Conservation (phyloP, 2,113 vertebrate species). For the Aldabrachelys gigantea region DNA sequence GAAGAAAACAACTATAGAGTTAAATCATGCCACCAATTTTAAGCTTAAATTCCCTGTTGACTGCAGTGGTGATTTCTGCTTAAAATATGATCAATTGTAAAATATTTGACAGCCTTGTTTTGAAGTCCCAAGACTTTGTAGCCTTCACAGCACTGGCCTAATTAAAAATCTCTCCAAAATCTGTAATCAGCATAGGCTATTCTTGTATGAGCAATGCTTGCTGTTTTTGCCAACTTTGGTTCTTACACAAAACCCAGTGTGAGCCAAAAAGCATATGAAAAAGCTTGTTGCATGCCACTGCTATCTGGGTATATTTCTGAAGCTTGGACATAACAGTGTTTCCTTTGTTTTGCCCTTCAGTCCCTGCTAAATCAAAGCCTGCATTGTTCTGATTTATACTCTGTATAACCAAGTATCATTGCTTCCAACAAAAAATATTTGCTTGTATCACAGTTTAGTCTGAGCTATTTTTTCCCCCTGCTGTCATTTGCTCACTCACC, state of each 20-base stretch:
- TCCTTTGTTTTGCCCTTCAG: conserved; percentile 45
- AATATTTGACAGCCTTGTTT: conserved; percentile 47
- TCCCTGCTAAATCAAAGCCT: conserved; percentile 46
- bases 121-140: conserved; percentile 26
- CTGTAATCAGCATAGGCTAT: conserved; percentile 57
- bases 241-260: conserved; percentile 11
- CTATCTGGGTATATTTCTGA: conserved; percentile 38
- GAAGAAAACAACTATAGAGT: conserved; percentile 17
- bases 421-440: conserved; percentile 37
- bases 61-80: not conserved
- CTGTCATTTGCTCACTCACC: conserved; percentile 7
- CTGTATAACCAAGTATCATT: conserved; percentile 32
- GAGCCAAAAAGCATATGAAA: conserved; percentile 56
- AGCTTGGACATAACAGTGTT: conserved; percentile 37
- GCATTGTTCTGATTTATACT: conserved; percentile 38
- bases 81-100: conserved; percentile 27
- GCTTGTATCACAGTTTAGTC: not conserved
- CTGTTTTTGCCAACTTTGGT: conserved; percentile 61
- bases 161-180: conserved; percentile 57
- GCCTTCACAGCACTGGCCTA: conserved; percentile 36
- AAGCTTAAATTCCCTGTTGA: conserved; percentile 13
- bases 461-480: conserved; percentile 12
- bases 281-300: conserved; percentile 38
- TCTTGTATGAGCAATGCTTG: conserved; percentile 45
- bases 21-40: not conserved